Percentiles rank a stretch among this genome's conserved stretches.
phyloP scores from a whole-genome alignment of 2,113 vertebrate species.

The Pangasianodon hypophthalmus region DNA sequence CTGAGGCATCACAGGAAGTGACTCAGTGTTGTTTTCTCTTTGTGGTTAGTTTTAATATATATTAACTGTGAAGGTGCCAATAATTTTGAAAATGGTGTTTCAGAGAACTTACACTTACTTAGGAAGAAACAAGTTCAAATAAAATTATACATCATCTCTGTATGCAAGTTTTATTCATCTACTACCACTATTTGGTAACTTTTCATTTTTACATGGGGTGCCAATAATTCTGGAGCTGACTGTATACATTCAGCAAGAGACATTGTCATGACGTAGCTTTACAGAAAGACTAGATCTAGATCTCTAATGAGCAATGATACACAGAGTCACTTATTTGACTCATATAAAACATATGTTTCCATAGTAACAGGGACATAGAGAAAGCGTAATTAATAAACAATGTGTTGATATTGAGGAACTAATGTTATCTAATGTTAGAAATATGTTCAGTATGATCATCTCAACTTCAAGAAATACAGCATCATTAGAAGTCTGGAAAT shows the following conservation, averaged over 20 bases:
- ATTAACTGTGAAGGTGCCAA: not conserved
- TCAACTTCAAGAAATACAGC: constrained; percentile 34
- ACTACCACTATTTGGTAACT: not conserved
- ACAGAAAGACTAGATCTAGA: not conserved
- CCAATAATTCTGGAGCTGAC: not conserved
- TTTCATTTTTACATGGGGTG: not conserved
- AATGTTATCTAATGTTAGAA: not conserved
- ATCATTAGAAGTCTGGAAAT: constrained; percentile 44
- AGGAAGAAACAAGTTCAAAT: not conserved
- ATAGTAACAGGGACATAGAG: not conserved
- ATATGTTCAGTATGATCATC: not conserved
- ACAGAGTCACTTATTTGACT: not conserved
- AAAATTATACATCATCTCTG: not conserved
- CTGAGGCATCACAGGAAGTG: not conserved
- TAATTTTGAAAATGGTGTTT: not conserved
- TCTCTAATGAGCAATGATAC: not conserved
- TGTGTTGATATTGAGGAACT: not conserved
- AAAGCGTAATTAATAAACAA: not conserved
- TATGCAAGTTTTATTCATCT: not conserved
- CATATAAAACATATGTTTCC: not conserved
- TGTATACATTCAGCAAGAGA: not conserved
- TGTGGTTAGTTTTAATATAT: not conserved
- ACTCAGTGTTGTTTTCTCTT: not conserved
- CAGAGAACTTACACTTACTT: not conserved
- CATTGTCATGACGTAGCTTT: not conserved